Percentiles rank a stretch among this genome's conserved stretches.
These are phyloP conservation scores for Macheiramphus alcinus DNA, from an alignment of 2,113 vertebrate species.

Conservation along the genomic window DNA sequence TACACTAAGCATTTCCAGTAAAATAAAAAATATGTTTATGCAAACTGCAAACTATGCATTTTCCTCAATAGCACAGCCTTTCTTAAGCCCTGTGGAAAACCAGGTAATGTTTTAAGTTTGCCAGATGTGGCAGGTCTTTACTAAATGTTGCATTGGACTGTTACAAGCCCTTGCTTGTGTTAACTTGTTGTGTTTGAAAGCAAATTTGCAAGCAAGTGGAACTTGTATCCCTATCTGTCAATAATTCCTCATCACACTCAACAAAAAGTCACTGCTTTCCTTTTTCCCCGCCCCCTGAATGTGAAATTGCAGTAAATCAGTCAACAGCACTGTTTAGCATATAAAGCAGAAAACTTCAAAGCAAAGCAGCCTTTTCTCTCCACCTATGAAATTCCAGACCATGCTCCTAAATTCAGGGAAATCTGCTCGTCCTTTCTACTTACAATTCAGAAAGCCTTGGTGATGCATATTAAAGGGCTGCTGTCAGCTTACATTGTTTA, in stretches of 20 bases:
- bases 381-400: constrained; percentile 47
- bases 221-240: neutral
- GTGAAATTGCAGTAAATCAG: constrained; percentile 37
- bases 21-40: neutral
- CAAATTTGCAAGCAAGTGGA: constrained; percentile 46
- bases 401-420: neutral
- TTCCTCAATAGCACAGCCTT: neutral
- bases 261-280: constrained; percentile 11
- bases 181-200: constrained; percentile 10
- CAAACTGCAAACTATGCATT: neutral
- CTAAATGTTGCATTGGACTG: neutral
- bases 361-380: neutral
- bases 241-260: constrained; percentile 36
- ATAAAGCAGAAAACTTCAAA: constrained; percentile 32
- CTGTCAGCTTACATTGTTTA: constrained; percentile 30
- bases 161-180: neutral
- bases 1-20: neutral
- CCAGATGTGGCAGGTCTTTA: constrained; percentile 2
- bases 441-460: neutral
- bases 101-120: constrained; percentile 1
- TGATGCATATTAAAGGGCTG: constrained; percentile 17
- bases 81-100: neutral
- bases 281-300: neutral
- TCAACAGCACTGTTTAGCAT: constrained; percentile 43
- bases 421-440: neutral